Percentiles rank a stretch among this genome's conserved stretches.
Conservation (phyloP, 2,888 invertebrate genomes). For the Habroteleia sp. region DNA sequence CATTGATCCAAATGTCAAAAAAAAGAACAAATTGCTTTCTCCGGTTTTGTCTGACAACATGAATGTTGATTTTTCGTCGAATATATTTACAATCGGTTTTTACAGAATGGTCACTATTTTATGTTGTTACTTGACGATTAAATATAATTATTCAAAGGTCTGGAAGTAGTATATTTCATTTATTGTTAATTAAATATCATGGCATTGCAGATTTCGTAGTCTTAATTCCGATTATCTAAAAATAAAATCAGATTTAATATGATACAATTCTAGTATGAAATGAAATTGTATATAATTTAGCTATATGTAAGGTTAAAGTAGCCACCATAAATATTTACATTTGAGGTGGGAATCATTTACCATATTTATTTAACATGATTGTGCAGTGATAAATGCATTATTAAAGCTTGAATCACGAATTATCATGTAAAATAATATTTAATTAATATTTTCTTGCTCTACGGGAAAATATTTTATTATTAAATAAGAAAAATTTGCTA, state of each 20-base stretch:
- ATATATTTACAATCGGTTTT: slow-evolving; percentile 52
- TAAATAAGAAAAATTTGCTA: no score
- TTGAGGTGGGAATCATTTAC: slow-evolving; percentile 73
- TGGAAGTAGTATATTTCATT: slow-evolving; percentile 69
- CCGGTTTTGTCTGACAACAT: slow-evolving; percentile 6
- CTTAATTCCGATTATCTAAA: slow-evolving; percentile 76
- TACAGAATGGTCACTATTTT: slow-evolving; percentile 23
- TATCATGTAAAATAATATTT: slow-evolving; percentile 49
- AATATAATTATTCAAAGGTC: slow-evolving; percentile 56
- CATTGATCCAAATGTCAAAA: slow-evolving; percentile 13
- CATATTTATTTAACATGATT: slow-evolving; percentile 74
- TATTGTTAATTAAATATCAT: slow-evolving; percentile 70
- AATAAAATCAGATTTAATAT: slow-evolving; percentile 50
- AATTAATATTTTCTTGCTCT: no score
- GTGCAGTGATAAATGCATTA: slow-evolving; percentile 71
- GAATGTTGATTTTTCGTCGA: slow-evolving; percentile 21
- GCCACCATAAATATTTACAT: slow-evolving; percentile 65
- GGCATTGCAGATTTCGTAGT: slow-evolving; percentile 73
- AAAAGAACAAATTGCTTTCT: slow-evolving; percentile 25
- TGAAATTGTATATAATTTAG: no score
- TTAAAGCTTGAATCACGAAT: slow-evolving; percentile 67
- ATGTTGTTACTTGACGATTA: slow-evolving; percentile 65
- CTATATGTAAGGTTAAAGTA: slow-evolving; percentile 69
- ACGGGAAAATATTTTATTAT: no score
- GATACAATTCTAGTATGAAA: no score